phyloP scores from a whole-genome alignment of 1,140 invertebrate genomes.

The Calycopis cecrops region DNA sequence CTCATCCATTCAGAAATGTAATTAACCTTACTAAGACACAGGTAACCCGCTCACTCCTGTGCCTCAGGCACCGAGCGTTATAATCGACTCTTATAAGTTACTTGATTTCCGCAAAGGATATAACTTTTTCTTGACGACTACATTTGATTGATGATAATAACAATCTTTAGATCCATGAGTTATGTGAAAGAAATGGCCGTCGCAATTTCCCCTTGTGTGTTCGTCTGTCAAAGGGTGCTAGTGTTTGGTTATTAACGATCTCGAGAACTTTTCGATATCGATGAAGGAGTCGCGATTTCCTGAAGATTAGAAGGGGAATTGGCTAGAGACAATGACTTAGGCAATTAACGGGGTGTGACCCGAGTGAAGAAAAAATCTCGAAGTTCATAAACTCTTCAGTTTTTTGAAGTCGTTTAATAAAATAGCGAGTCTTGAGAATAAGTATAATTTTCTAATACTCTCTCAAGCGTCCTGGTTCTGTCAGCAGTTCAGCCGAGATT shows the following conservation, averaged over 20 bases:
- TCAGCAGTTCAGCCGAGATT: too few relatives aligned
- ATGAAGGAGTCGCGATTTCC: too few relatives aligned
- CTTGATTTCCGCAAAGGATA: constrained; percentile 37
- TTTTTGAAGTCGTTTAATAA: too few relatives aligned
- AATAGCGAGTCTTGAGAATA: too few relatives aligned
- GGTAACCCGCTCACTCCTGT: not conserved
- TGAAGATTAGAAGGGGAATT: too few relatives aligned
- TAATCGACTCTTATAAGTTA: constrained; percentile 29
- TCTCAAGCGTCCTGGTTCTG: too few relatives aligned
- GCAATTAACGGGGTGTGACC: too few relatives aligned
- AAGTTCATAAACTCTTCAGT: too few relatives aligned
- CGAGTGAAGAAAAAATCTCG: too few relatives aligned
- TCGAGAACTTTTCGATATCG: not conserved
- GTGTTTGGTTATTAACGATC: not conserved
- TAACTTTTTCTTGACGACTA: constrained; percentile 34
- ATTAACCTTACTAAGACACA: not conserved
- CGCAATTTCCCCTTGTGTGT: constrained; percentile 22
- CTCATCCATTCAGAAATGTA: not conserved
- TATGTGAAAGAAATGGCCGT: constrained; percentile 23
- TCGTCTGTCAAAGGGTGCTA: not conserved
- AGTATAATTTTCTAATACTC: too few relatives aligned
- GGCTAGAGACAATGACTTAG: too few relatives aligned
- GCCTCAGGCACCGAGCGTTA: not conserved
- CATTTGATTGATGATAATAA: constrained; percentile 33
- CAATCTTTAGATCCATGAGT: constrained; percentile 19